These are phyloP conservation scores for Pyrrhia umbra DNA, from an alignment of 2,888 invertebrate genomes.

Conservation along the genomic window DNA sequence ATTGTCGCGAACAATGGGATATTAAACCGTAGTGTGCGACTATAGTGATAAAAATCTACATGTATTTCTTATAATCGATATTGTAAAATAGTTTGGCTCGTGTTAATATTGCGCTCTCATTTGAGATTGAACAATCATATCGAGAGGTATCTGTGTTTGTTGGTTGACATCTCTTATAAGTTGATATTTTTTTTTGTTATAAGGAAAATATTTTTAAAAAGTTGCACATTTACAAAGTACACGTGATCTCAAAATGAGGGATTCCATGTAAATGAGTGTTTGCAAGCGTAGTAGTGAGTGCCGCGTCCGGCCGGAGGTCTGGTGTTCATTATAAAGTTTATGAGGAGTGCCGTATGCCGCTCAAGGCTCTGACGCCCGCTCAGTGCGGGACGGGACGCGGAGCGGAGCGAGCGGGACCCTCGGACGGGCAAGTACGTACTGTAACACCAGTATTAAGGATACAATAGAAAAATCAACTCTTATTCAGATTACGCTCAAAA, in stretches of 20 bases:
- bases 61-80: background rate
- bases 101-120: background rate
- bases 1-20: constrained; percentile 23
- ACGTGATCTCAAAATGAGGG: background rate
- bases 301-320: background rate
- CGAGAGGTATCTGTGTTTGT: background rate
- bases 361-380: background rate
- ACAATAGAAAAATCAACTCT: background rate
- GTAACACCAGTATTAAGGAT: background rate
- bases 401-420: constrained; percentile 15
- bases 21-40: constrained; percentile 9
- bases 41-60: background rate
- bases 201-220: background rate
- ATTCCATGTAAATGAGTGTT: constrained; percentile 11
- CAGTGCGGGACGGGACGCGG: constrained; percentile 42
- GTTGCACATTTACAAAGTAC: background rate
- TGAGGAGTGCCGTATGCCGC: constrained; percentile 22
- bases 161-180: background rate
- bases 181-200: background rate
- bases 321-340: constrained; percentile 52
- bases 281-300: background rate
- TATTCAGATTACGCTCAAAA: background rate
- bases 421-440: constrained; percentile 24
- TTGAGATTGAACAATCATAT: background rate
- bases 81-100: background rate